These are phyloP conservation scores for Pheosia gnoma DNA, from an alignment of 2,888 invertebrate genomes.

Conservation along the genomic window DNA sequence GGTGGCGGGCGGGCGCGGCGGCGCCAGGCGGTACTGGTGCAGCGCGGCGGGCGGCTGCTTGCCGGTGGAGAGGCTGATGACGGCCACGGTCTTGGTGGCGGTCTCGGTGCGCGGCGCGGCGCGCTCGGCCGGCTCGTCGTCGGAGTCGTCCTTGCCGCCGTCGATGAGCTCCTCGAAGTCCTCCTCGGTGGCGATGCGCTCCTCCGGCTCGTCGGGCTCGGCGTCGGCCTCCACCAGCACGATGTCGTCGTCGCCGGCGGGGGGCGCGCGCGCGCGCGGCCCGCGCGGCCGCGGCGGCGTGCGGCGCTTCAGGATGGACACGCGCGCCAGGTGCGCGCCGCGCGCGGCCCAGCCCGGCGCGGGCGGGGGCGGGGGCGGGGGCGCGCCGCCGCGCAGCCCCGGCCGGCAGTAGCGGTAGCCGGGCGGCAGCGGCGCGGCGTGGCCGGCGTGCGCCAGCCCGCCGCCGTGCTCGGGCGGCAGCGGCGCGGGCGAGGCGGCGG, in stretches of 20 bases:
- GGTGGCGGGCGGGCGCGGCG: slow-evolving; percentile 74
- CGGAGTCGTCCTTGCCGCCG: slow-evolving; percentile 83
- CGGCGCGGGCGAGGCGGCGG: slow-evolving; percentile 73
- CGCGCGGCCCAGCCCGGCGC: slow-evolving; percentile 58
- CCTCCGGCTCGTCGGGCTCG: slow-evolving; percentile 86
- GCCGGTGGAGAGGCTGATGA: slow-evolving; percentile 76
- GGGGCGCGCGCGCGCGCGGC: slow-evolving; percentile 54
- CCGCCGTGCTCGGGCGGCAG: slow-evolving; percentile 40
- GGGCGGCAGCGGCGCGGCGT: slow-evolving; percentile 83
- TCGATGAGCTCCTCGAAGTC: slow-evolving; percentile 87
- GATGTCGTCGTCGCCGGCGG: slow-evolving; percentile 62
- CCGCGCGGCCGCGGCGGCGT: slow-evolving; percentile 83
- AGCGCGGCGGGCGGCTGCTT: slow-evolving; percentile 68
- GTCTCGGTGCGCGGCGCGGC: slow-evolving; percentile 80
- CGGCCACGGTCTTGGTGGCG: slow-evolving; percentile 81
- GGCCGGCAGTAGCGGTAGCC: slow-evolving; percentile 85
- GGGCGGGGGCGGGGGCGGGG: slow-evolving; percentile 56
- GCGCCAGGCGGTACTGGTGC: slow-evolving; percentile 62
- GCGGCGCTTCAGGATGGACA: slow-evolving; percentile 85
- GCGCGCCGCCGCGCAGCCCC: slow-evolving; percentile 86
- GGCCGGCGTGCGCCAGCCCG: slow-evolving; percentile 64
- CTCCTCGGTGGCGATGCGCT: slow-evolving; percentile 86
- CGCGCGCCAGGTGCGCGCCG: slow-evolving; percentile 74
- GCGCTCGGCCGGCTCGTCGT: slow-evolving; percentile 64
- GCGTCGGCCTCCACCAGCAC: slow-evolving; percentile 81